Evolutionary conservation across 2,113 vertebrate genomes (phyloP).

Genomic region (Emberiza fucata): DNA sequence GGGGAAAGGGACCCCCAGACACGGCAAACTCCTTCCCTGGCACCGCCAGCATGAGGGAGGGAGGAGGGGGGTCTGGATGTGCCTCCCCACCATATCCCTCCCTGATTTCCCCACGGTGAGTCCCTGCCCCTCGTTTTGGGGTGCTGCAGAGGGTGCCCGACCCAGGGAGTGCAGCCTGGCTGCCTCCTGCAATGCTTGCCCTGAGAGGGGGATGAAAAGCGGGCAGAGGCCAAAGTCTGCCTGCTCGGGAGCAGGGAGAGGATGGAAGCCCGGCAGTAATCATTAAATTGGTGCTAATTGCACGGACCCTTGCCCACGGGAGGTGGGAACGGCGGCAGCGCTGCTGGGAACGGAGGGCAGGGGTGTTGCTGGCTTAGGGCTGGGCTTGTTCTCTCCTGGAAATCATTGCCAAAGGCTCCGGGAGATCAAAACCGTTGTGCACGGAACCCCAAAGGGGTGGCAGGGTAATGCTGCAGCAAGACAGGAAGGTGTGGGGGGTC

Average conservation of each 20-base stretch:
- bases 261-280: neutral
- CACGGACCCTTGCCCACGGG: slow-evolving; percentile 29
- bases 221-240: slow-evolving; percentile 38
- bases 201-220: neutral
- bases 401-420: neutral
- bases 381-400: neutral
- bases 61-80: neutral
- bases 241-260: fast-evolving
- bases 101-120: fast-evolving
- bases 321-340: fast-evolving
- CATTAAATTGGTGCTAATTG: slow-evolving; percentile 22
- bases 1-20: fast-evolving
- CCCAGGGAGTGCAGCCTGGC: neutral
- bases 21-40: fast-evolving
- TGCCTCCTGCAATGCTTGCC: neutral
- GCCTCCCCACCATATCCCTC: fast-evolving
- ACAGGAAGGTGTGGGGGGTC: neutral
- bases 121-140: neutral
- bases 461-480: neutral
- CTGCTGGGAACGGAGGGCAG: neutral
- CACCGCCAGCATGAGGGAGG: fast-evolving
- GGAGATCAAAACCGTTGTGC: neutral
- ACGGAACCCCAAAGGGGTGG: neutral
- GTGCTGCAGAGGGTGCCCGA: fast-evolving
- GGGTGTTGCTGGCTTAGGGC: neutral